phyloP scores from a whole-genome alignment of 2,797 vertebrate genomes.

The Podarcis lilfordi region DNA sequence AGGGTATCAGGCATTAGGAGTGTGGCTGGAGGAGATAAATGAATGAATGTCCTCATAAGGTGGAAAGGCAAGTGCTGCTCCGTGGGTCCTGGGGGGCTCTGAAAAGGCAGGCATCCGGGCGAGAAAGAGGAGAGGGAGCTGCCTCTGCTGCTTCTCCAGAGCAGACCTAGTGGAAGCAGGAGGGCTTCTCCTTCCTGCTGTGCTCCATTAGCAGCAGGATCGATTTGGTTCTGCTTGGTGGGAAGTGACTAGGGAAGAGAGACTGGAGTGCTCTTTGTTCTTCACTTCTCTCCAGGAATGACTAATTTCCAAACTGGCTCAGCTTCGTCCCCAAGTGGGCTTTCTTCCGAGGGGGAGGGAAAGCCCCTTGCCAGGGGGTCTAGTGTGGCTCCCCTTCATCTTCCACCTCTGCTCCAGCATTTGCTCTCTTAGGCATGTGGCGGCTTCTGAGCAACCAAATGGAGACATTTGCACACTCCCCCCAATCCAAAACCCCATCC shows the following conservation, averaged over 20 bases:
- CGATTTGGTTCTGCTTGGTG: background rate
- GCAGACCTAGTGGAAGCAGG: too few relatives aligned
- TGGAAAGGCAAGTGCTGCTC: too few relatives aligned
- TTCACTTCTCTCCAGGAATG: background rate
- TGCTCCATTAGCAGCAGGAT: slow-evolving; percentile 34
- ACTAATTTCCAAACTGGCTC: background rate
- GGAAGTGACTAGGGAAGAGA: background rate
- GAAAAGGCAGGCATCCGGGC: background rate
- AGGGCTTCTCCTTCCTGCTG: slow-evolving; percentile 50
- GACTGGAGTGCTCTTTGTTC: background rate
- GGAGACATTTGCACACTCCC: too few relatives aligned
- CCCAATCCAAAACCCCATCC: too few relatives aligned
- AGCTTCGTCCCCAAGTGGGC: background rate
- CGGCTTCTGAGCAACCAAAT: background rate
- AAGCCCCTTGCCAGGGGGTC: background rate
- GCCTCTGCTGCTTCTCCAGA: background rate
- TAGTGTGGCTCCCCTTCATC: background rate
- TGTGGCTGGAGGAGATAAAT: too few relatives aligned
- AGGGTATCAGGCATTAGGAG: too few relatives aligned
- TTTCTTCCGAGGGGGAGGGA: background rate
- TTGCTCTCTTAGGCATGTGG: background rate
- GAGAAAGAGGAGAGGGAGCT: too few relatives aligned
- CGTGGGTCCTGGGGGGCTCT: too few relatives aligned
- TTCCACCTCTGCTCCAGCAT: background rate
- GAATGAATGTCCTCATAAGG: too few relatives aligned